Percentiles rank a stretch among this genome's conserved stretches.
These are phyloP conservation scores for Prenolepis imparis DNA, from an alignment of 2,888 invertebrate species.

Conservation along the genomic window DNA sequence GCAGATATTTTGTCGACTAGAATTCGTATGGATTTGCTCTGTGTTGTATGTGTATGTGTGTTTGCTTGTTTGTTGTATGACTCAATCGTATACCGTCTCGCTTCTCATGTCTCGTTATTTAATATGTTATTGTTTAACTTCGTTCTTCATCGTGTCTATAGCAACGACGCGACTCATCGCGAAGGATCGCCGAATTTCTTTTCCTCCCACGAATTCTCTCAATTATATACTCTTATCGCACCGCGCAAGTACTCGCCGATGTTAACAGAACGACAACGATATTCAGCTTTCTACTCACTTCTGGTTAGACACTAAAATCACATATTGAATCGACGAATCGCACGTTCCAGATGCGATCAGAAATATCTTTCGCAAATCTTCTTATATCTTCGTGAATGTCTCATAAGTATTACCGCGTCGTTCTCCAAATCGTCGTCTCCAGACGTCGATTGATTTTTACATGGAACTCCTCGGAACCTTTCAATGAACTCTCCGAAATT, in stretches of 20 bases:
- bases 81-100: conserved; percentile 63
- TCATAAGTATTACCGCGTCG: not conserved
- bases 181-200: conserved; percentile 42
- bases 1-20: conserved; percentile 85
- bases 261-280: conserved; percentile 33
- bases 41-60: conserved; percentile 18
- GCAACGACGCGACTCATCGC: conserved; percentile 53
- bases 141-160: conserved; percentile 41
- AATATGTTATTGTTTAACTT: conserved; percentile 42
- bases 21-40: conserved; percentile 83
- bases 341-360: not conserved
- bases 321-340: conserved; percentile 18
- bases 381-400: not conserved
- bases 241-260: conserved; percentile 34
- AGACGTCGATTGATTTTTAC: not conserved
- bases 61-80: conserved; percentile 74
- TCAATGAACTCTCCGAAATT: not conserved
- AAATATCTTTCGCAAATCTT: not conserved
- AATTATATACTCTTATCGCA: conserved; percentile 26
- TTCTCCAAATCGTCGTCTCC: not conserved
- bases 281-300: not conserved
- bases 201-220: conserved; percentile 41
- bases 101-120: conserved; percentile 47
- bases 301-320: not conserved
- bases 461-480: not conserved